Evolutionary conservation across 2,797 vertebrate species (phyloP), one percentile per base, ranked within the genome.

Genomic region (Onychomys torridus): DNA sequence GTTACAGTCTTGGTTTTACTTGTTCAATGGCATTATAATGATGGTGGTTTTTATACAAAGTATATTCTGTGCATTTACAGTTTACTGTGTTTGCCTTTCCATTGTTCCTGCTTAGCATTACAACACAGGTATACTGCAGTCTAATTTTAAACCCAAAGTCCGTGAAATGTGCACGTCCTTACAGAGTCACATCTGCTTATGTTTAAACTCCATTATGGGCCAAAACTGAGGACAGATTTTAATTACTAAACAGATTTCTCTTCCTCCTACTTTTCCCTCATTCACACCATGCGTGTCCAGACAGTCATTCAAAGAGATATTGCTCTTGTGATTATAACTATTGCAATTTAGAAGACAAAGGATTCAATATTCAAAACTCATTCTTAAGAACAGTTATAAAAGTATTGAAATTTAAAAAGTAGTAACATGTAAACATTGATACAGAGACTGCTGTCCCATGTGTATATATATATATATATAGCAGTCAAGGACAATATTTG

Each of bases 341-440:
- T 98, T 99, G 98, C 98, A 98, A 98, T 98, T 98, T 98, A 98
- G 98, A 98, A 99, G 98, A 98, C 97, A 96, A 59, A 97, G 97
- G 96, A 98, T 97, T 98, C 93, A 95, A 98, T 98, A 99, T 99
- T 98, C 97, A 98, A 99, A 99, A 99, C 97, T 98, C 98, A 98
- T 98, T 98, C 98, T 99, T 99, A 99, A 99, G 99, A 99, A 99
- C 97, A 98, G 96, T 98, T 99, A 99, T 98, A 99, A 99, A 99
- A 99, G 99, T 99, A 99, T 99, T 98, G 98, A 99, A 99, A 98
- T 99, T 99, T 99, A 99, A 99, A 99, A 99, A 99, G 98, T 98
- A 98, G 99, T 98, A 99, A 99, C 98, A 98, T 99, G 99, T 99
- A 99, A 99, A 99, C 99, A 99, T 99, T 99, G 98, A 99, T 98